Evolutionary conservation across 2,797 vertebrate genomes (phyloP), one percentile per base, ranked within the genome.

Genomic region (Micromesistius poutassou): DNA sequence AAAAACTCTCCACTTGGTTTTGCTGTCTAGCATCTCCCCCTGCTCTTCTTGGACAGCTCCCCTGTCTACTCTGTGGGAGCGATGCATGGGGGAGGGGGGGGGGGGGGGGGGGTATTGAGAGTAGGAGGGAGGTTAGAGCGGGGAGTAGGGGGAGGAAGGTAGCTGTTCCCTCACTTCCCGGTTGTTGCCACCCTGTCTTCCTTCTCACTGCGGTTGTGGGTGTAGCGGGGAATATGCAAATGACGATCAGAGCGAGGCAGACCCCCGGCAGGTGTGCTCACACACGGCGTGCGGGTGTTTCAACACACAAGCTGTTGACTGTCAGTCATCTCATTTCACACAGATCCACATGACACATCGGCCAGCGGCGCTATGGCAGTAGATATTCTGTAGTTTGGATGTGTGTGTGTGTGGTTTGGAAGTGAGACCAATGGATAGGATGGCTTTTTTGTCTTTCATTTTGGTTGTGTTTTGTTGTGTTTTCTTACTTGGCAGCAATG

Each of bases 301-400:
- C 72, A 36, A 76, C 86, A 85, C 88, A 82, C 84, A 87, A 85
- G 90, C 76, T 87, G 79, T 86, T 87, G 88, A 87, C 86, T 85
- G 79, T 90, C 90, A 68, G 91, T 92, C 90, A 90, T 87, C 81
- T 91, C 82, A 82, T 91, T 92, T 90, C 88, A 87, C 81, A 88
- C 74, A 74, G 76, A 84, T 85, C 25, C 62, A 28, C 62, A 68
- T 40, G 33, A 36, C 72, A 40, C 16, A 40, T 36, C 19, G 55
- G 55, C 62, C 62, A n/a, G n/a, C 25, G 25, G 62, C 62, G 62
- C 62, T 28, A 10, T 68, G 62, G 62, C 62, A 10, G 12, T 10
- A 2, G 1, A 28, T 68, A 28, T 68, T 68, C 62, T 13, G 62
- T 4, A 68, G 62, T 68, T 5, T 25, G 55, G 5, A n/a, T 25